Evolutionary conservation across 2,797 vertebrate genomes (phyloP), one percentile per base, ranked within the genome.

Genomic region (Rhabdophis nuchalis): DNA sequence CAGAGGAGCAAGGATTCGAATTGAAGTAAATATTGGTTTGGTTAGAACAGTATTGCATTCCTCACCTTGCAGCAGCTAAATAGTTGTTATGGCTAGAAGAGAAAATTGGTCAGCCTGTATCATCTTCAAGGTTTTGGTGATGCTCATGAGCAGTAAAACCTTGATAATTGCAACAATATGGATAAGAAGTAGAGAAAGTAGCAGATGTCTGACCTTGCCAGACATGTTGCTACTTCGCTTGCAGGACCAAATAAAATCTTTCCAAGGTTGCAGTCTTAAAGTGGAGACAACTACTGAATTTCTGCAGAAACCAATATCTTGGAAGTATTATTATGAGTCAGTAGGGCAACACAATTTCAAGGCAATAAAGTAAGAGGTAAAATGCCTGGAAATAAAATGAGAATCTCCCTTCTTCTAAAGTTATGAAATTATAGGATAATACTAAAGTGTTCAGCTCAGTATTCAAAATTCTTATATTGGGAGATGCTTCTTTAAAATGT

Each of bases 81-180:
- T 91, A 91, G 93, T 77, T 99, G 98, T 99, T 99, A 97, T 98
- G 98, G 98, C 99, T 99, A 97, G 97, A 92, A 94, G 94, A 97
- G 98, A 99, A 99, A 96, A 97, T 97, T 94, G 95, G 98, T 95
- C 97, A 97, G 96, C 97, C 97, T 97, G 96, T 98, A 98, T 98
- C 97, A 96, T 97, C 98, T 97, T 97, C 97, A 96, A 97, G 97
- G 97, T 98, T 98, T 98, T 98, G 98, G 97, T 98, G 97, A 98
- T 98, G 98, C 98, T 97, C 97, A 98, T 96, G 97, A 97, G 97
- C 95, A 97, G 97, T 97, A 96, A 96, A 98, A 97, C 98, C 98
- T 99, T 99, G 98, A 97, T 95, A 93, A 92, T 91, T 5, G 88
- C 97, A 97, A 98, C 97, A 96, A 98, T 98, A 98, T 96, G 97